Percentiles rank a stretch among this genome's conserved stretches.
Evolutionary conservation across 2,113 vertebrate genomes (phyloP).

Genomic region (Hucho hucho): DNA sequence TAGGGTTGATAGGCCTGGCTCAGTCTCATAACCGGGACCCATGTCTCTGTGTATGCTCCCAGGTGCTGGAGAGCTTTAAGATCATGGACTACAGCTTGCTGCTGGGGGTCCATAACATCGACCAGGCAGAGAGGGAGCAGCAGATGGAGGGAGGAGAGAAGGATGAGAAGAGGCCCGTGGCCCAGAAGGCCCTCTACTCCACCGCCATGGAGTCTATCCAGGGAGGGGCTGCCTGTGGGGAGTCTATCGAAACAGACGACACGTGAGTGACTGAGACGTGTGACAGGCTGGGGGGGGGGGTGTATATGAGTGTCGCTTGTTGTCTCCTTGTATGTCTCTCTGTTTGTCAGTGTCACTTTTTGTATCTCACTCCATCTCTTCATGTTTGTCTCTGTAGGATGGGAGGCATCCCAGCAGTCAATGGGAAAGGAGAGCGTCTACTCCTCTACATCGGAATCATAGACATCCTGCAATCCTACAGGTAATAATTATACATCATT

Average conservation of each 20-base stretch:
- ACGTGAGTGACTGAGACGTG: constrained; percentile 76
- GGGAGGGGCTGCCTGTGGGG: constrained; percentile 89
- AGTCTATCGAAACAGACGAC: constrained; percentile 91
- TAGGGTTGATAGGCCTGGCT: too few relatives aligned
- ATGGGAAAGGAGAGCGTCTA: constrained; percentile 88
- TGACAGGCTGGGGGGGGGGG: neutral
- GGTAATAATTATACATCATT: constrained; percentile 66
- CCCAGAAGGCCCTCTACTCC: constrained; percentile 96
- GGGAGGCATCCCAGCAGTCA: constrained; percentile 96
- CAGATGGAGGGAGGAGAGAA: constrained; percentile 83
- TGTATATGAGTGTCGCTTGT: neutral
- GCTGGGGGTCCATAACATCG: constrained; percentile 95
- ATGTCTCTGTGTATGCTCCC: neutral
- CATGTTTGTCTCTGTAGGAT: constrained; percentile 73
- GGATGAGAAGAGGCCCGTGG: constrained; percentile 92
- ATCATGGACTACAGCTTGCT: constrained; percentile 99
- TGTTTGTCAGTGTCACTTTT: neutral
- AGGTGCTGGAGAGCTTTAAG: constrained; percentile 99
- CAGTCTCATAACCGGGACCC: too few relatives aligned
- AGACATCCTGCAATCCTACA: constrained; percentile 96
- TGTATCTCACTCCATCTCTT: neutral
- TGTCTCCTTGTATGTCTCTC: neutral
- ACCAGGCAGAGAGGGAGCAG: constrained; percentile 89
- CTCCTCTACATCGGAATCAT: constrained; percentile 95
- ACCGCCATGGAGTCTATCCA: constrained; percentile 99